Conservation (phyloP, 30 jellyfish, hydroid and myxozoan species). For the Aurelia coerulea region DNA sequence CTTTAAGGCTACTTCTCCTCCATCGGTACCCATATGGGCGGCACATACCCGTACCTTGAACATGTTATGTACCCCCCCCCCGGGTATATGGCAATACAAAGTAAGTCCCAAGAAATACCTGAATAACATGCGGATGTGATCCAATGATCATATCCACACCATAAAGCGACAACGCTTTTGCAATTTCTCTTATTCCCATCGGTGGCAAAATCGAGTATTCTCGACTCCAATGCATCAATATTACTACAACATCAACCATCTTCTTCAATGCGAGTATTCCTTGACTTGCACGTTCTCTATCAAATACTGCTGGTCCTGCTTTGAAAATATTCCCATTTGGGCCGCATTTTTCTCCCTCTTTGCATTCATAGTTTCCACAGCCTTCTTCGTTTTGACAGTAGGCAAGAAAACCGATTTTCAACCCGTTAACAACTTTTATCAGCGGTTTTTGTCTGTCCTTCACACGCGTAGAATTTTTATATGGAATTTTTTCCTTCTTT, state of each 20-base stretch:
- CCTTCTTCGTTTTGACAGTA: slow-evolving; percentile 80
- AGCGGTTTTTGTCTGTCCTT: slow-evolving; percentile 56
- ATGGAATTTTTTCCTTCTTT: no score
- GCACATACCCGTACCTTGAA: no score
- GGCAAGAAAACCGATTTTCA: slow-evolving; percentile 78
- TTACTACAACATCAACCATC: slow-evolving; percentile 64
- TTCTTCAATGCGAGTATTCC: slow-evolving; percentile 34
- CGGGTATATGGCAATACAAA: no score
- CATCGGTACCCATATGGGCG: no score
- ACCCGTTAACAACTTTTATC: slow-evolving; percentile 70
- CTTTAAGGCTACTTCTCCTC: no score
- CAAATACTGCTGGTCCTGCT: slow-evolving; percentile 45
- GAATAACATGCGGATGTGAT: slow-evolving; percentile 87
- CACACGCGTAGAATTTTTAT: no score
- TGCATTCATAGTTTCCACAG: slow-evolving; percentile 20
- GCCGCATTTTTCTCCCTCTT: background rate
- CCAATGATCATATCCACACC: slow-evolving; percentile 90
- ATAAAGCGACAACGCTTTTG: slow-evolving; percentile 30
- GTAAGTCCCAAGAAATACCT: slow-evolving; percentile 16
- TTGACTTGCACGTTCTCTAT: slow-evolving; percentile 5
- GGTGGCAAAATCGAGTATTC: slow-evolving; percentile 82
- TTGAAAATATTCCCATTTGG: background rate
- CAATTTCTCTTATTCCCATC: slow-evolving; percentile 71
- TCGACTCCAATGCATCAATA: slow-evolving; percentile 91
- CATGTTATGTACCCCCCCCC: no score